Conservation (phyloP, 2,888 invertebrate species). For the Antheraea yamamai region DNA sequence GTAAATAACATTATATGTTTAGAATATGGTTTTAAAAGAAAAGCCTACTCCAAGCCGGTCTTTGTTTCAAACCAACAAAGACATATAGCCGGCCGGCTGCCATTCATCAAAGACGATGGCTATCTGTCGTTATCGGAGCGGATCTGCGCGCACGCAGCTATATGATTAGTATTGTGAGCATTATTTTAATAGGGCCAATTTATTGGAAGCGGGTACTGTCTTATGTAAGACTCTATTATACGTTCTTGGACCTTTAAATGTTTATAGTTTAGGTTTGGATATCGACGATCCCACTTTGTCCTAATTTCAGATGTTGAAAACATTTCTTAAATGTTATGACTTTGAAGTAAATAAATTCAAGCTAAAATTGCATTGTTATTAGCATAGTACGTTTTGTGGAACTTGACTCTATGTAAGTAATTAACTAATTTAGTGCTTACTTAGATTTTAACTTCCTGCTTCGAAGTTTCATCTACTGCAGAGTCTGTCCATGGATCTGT, state of each 20-base stretch:
- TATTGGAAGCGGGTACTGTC: constrained; percentile 42
- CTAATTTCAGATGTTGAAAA: neutral
- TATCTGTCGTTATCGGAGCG: constrained; percentile 55
- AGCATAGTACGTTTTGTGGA: neutral
- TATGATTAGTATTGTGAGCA: constrained; percentile 67
- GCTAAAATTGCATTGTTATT: too few relatives aligned
- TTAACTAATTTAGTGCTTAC: too few relatives aligned
- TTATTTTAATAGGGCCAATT: constrained; percentile 64
- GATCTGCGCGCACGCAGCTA: constrained; percentile 50
- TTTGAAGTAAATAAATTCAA: too few relatives aligned
- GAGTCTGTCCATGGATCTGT: too few relatives aligned
- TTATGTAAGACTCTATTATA: constrained; percentile 17
- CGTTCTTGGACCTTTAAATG: constrained; percentile 5
- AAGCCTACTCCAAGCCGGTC: constrained; percentile 34
- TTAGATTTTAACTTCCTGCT: too few relatives aligned
- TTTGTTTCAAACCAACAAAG: constrained; percentile 52
- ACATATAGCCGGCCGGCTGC: constrained; percentile 53
- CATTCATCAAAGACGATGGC: constrained; percentile 66
- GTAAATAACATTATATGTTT: neutral
- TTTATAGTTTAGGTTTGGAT: constrained; percentile 3
- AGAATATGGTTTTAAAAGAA: constrained; percentile 24
- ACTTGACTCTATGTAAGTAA: neutral
- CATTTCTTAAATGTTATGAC: neutral
- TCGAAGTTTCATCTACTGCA: too few relatives aligned
- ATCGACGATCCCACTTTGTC: neutral